Percentiles rank a stretch among this genome's conserved stretches.
phyloP scores from a whole-genome alignment of 2,888 invertebrate species.

The Andrena camellia region DNA sequence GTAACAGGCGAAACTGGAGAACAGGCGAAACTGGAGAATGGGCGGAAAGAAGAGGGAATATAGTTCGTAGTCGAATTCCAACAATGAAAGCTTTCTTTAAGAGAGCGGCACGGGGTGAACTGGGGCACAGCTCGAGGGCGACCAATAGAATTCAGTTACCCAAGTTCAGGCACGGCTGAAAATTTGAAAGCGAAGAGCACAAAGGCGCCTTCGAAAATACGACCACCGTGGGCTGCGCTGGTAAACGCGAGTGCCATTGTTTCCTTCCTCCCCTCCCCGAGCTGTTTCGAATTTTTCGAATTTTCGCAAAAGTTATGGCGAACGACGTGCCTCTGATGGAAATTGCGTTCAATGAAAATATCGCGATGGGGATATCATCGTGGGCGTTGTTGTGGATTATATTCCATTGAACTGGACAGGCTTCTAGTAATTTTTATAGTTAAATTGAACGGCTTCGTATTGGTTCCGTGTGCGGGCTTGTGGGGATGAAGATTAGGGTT shows the following conservation, averaged over 20 bases:
- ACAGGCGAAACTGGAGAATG: background rate
- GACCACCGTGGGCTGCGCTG: background rate
- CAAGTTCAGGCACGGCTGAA: slow-evolving; percentile 59
- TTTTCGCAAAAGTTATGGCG: slow-evolving; percentile 39
- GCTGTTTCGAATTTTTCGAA: slow-evolving; percentile 40
- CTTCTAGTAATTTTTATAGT: too few species aligned
- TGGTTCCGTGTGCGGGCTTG: too few species aligned
- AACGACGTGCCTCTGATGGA: background rate
- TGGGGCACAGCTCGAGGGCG: slow-evolving; percentile 42
- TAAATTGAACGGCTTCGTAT: too few species aligned
- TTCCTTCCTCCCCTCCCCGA: slow-evolving; percentile 18
- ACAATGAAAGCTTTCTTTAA: slow-evolving; percentile 71
- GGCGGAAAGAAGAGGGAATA: slow-evolving; percentile 24
- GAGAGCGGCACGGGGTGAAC: slow-evolving; percentile 45
- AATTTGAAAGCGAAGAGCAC: slow-evolving; percentile 58
- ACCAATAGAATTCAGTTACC: slow-evolving; percentile 67
- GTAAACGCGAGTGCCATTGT: slow-evolving; percentile 40
- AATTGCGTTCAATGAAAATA: background rate
- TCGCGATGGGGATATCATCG: background rate
- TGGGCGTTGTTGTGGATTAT: slow-evolving; percentile 1
- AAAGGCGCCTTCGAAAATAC: slow-evolving; percentile 58
- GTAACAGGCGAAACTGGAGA: background rate
- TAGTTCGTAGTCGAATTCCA: slow-evolving; percentile 63
- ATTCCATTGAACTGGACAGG: background rate
- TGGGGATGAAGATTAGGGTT: too few species aligned